Conservation (phyloP, 2,888 invertebrate species). For the Nomada ferruginata region DNA sequence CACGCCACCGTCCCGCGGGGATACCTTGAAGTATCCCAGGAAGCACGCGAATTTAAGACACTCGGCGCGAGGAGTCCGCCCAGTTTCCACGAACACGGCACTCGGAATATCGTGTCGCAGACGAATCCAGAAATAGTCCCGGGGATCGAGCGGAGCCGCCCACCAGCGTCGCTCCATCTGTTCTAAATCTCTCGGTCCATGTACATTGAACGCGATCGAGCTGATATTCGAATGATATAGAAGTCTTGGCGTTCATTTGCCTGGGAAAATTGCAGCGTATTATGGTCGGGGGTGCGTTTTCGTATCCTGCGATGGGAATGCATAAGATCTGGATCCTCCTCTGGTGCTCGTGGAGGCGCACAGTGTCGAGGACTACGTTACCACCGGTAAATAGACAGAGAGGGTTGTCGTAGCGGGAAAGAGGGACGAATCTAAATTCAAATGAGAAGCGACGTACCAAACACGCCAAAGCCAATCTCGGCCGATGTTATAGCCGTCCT, state of each 20-base stretch:
- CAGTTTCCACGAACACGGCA: not conserved
- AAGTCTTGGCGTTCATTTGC: conserved; percentile 35
- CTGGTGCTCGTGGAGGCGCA: conserved; percentile 22
- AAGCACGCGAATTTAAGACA: conserved; percentile 39
- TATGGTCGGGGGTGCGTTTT: conserved; percentile 33
- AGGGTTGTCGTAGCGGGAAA: conserved; percentile 14
- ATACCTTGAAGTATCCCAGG: conserved; percentile 16
- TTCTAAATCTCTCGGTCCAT: not conserved
- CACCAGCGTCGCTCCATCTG: not conserved
- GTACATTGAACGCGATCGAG: not conserved
- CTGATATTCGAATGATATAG: conserved; percentile 27
- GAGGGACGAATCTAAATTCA: conserved; percentile 81
- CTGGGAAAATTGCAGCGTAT: conserved; percentile 37
- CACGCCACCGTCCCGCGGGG: conserved; percentile 22
- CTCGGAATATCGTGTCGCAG: not conserved
- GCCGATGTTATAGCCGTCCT: conserved; percentile 75
- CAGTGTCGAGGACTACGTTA: conserved; percentile 28
- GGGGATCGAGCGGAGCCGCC: not conserved
- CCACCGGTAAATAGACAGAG: conserved; percentile 30
- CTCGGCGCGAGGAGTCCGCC: not conserved
- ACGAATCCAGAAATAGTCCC: not conserved
- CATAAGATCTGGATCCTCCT: conserved; percentile 9
- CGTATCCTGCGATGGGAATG: conserved; percentile 43
- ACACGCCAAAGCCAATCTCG: conserved; percentile 78
- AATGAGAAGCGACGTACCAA: conserved; percentile 78